Conservation (phyloP, 1,140 invertebrate species). For the Thaumatotibia leucotreta region DNA sequence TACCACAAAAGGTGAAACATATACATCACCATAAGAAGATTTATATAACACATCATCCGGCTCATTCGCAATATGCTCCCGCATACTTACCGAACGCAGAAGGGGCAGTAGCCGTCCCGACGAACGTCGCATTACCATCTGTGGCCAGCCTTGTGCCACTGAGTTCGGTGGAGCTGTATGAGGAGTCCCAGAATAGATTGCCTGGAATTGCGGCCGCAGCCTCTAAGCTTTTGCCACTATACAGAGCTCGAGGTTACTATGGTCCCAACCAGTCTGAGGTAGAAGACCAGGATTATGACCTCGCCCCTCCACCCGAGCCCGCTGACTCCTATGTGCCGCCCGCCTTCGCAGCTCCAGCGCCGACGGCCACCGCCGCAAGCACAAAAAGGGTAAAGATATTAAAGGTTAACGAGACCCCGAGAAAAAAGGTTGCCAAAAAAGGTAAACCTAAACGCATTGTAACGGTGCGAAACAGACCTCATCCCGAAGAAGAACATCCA, state of each 20-base stretch:
- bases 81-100: conserved; percentile 59
- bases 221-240: conserved; percentile 65
- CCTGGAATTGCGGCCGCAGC: conserved; percentile 34
- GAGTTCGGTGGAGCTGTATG: conserved; percentile 52
- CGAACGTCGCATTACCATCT: conserved; percentile 49
- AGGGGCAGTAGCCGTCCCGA: conserved; percentile 54
- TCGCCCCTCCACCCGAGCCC: conserved; percentile 36
- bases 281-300: conserved; percentile 57
- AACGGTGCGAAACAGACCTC: conserved; percentile 35
- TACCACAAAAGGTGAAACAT: conserved; percentile 76
- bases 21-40: conserved; percentile 76
- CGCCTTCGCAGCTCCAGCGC: conserved; percentile 30
- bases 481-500: conserved; percentile 53
- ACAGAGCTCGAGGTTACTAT: conserved; percentile 68
- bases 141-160: conserved; percentile 50
- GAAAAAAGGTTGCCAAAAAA: conserved; percentile 53
- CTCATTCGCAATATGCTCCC: conserved; percentile 64
- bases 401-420: conserved; percentile 57
- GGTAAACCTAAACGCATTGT: conserved; percentile 54
- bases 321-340: conserved; percentile 33
- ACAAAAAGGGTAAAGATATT: conserved; percentile 62
- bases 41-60: conserved; percentile 71
- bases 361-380: conserved; percentile 21
- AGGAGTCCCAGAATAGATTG: conserved; percentile 40
- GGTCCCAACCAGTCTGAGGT: conserved; percentile 57